Evolutionary conservation across 2,113 vertebrate genomes (phyloP).

Genomic region (Antigone vipio): DNA sequence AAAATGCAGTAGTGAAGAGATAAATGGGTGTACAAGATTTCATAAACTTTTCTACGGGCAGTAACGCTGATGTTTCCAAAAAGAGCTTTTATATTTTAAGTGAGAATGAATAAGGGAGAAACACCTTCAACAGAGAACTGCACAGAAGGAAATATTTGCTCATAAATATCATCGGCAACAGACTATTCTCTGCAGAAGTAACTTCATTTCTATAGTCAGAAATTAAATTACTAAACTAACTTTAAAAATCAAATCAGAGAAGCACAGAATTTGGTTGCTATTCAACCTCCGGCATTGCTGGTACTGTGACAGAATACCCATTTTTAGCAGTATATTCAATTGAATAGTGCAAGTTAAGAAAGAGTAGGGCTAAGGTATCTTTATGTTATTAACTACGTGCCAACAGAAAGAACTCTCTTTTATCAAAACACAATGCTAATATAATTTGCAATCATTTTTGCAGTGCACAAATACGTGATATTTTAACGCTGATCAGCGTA

Average conservation of each 20-base stretch:
- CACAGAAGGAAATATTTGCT: neutral
- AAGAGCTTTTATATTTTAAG: neutral
- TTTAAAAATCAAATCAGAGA: neutral
- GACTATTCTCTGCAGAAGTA: neutral
- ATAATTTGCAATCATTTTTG: neutral
- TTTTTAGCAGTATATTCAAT: neutral
- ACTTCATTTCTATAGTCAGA: neutral
- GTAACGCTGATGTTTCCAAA: neutral
- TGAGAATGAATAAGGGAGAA: neutral
- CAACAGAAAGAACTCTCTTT: neutral
- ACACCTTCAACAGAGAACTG: neutral
- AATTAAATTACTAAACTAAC: neutral
- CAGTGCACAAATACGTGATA: neutral
- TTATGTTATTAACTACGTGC: neutral
- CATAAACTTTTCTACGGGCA: neutral
- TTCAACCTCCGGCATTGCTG: neutral
- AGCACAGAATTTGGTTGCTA: neutral
- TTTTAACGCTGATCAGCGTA: conserved; percentile 9
- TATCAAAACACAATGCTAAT: conserved; percentile 5
- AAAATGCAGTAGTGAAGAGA: neutral
- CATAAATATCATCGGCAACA: neutral
- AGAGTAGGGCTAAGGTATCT: neutral
- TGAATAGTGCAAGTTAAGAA: neutral
- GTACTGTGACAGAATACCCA: neutral
- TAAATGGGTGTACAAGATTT: neutral